Conservation (phyloP, 2,797 vertebrate genomes). For the Thunnus albacares region DNA sequence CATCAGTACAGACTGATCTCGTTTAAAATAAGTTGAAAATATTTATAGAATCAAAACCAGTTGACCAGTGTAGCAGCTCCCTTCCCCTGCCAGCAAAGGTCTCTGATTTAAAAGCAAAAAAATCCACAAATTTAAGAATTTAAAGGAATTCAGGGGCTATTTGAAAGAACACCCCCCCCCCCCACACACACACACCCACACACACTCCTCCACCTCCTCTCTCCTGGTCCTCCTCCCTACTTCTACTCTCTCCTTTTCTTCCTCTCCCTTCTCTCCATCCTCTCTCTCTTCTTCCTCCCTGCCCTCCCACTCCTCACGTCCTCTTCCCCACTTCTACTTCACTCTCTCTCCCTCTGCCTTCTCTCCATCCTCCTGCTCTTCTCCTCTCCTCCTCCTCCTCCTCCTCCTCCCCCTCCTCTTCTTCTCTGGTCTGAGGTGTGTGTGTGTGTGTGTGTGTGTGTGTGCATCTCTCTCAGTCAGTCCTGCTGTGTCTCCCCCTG, state of each 20-base stretch:
- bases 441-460: not conserved
- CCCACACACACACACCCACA: not conserved
- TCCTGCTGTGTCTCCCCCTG: slow-evolving; percentile 82
- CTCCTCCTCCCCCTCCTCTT: not conserved
- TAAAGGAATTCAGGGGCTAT: not conserved
- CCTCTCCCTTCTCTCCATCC: not conserved
- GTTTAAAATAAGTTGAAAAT: too few relatives aligned
- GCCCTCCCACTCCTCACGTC: not conserved
- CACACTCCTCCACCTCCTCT: slow-evolving; percentile 12
- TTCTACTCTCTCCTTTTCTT: too few relatives aligned
- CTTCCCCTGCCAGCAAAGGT: too few relatives aligned
- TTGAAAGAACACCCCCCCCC: not conserved
- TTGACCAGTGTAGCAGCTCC: not conserved
- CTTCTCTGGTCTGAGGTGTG: slow-evolving; percentile 44
- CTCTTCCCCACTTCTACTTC: not conserved
- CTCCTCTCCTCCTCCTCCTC: not conserved
- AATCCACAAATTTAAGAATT: too few relatives aligned
- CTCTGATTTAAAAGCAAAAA: too few relatives aligned
- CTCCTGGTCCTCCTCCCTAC: not conserved
- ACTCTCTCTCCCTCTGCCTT: too few relatives aligned
- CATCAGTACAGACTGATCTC: too few relatives aligned
- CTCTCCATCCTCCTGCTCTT: not conserved
- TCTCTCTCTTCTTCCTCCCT: not conserved
- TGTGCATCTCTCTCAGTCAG: slow-evolving; percentile 64
- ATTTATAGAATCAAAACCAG: not conserved